Evolutionary conservation across 2,113 vertebrate species (phyloP).

Genomic region (Cyanoderma ruficeps): DNA sequence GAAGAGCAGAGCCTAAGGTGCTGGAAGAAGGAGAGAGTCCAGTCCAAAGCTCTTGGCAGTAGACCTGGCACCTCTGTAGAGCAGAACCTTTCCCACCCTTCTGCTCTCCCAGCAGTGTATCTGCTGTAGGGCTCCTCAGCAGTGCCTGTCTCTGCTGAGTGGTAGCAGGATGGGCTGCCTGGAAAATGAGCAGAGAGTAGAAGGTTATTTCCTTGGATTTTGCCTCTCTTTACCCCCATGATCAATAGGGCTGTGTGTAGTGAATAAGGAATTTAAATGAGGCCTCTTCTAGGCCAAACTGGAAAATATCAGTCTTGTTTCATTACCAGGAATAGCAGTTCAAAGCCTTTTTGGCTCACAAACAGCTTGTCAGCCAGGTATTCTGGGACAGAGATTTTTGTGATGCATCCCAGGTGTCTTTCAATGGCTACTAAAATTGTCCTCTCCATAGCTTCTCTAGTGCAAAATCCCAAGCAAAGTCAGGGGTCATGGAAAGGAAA

Average conservation of each 20-base stretch:
- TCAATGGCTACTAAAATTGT: not conserved
- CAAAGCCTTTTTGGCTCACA: not conserved
- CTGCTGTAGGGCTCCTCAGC: not conserved
- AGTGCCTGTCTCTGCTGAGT: not conserved
- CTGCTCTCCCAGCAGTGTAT: not conserved
- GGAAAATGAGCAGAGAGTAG: not conserved
- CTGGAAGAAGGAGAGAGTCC: not conserved
- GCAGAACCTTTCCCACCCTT: not conserved
- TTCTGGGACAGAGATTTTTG: not conserved
- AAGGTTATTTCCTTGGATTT: not conserved
- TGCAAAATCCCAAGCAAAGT: not conserved
- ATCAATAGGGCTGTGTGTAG: not conserved
- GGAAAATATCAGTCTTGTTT: not conserved
- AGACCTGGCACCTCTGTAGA: not conserved
- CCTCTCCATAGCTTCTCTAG: not conserved
- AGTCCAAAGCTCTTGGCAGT: not conserved
- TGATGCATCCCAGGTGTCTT: not conserved
- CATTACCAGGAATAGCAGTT: not conserved
- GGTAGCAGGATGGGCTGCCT: not conserved
- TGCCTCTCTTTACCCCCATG: not conserved
- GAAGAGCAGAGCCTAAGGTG: not conserved
- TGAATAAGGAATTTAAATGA: not conserved
- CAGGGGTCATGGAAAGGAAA: accelerated
- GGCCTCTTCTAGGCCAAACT: not conserved
- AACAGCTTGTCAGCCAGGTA: not conserved